Base-by-base conservation (phyloP, 2,888 invertebrate species). In the Syrista parreyssii region DNA sequence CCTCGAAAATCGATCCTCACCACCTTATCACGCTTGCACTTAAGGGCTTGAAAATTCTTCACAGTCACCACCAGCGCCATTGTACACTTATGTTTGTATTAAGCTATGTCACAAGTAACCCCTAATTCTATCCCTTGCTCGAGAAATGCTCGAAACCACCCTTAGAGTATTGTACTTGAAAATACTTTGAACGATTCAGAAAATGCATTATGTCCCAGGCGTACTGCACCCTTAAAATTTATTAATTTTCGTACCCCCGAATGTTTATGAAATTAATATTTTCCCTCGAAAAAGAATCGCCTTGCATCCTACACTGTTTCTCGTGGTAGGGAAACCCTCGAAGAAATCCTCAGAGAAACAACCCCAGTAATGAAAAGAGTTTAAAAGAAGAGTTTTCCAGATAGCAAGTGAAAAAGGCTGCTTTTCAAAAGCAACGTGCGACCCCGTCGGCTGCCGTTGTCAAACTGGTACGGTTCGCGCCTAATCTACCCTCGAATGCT, bases 1-100 rank as follows among this genome's bases (percentile, higher is more conserved):
- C 97, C 96, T 93, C 97, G 92, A 89, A 97, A 97, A 83, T 95
- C 95, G 82, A 95, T 92, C 83, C 94, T 94, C 75, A 94, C 95
- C 82, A 94, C 93, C 88, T 95, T 94, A 84, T 95, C 95, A 15
- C 93, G 93, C 88, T 94, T 95, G 87, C 93, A 93, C 91, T 95
- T 95, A 31, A 95, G 92, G 76, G 95, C 92, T 91, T 95, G 95
- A 88, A 96, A 94, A 83, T 95, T 94, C 88, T 94, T 94, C 72
- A 96, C 89, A 87, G 93, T 93, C 31, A 96, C 94, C 15, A 93
- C 92, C 71, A 96, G 93, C 86, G 96, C 94, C 96, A 96, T 96
- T 81, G 83, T 92, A 31, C 75, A 55, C 23, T 74, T 12, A 15
- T 69, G 0, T 55, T 2, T 55, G 15, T 23, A 11, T 31, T 15